These are phyloP conservation scores for Holocentrus rufus DNA, from an alignment of 2,797 vertebrate genomes.

Conservation along the genomic window DNA sequence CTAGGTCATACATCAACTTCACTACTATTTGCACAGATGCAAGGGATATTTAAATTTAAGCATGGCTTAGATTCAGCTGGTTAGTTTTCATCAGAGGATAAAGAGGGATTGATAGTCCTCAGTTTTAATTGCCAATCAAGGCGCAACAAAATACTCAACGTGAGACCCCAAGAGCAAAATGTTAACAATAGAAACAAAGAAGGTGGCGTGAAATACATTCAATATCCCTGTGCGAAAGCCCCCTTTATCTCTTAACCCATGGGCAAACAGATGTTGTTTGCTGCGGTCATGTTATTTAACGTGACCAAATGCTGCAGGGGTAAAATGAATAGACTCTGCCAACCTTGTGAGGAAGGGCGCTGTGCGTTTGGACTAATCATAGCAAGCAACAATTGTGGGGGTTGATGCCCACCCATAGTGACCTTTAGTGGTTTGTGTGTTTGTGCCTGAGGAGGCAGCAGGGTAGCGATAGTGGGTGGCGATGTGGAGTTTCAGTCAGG, in stretches of 20 bases:
- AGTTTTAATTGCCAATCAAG: background rate
- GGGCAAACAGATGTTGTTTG: slow-evolving; percentile 32
- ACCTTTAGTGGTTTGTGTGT: slow-evolving; percentile 40
- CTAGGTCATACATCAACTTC: background rate
- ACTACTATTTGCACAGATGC: background rate
- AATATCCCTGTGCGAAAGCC: slow-evolving; percentile 6
- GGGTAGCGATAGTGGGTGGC: slow-evolving; percentile 8
- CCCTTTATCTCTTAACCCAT: slow-evolving; percentile 17
- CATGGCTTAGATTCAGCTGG: background rate
- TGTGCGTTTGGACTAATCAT: slow-evolving; percentile 41
- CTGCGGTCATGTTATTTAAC: slow-evolving; percentile 28
- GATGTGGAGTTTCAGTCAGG: background rate
- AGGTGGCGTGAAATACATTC: slow-evolving; percentile 13
- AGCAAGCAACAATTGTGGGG: slow-evolving; percentile 26
- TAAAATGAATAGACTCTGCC: slow-evolving; percentile 45
- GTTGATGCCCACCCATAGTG: slow-evolving; percentile 33
- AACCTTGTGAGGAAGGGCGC: slow-evolving; percentile 38
- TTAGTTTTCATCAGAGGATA: background rate
- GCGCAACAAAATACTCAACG: background rate
- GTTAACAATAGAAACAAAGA: slow-evolving; percentile 10
- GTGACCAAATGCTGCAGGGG: slow-evolving; percentile 43
- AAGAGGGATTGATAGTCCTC: background rate
- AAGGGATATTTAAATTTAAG: background rate
- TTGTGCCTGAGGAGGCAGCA: slow-evolving; percentile 28
- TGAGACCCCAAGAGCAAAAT: background rate